These are phyloP conservation scores for Cnemophilus loriae DNA, from an alignment of 2,113 vertebrate genomes.

Conservation along the genomic window DNA sequence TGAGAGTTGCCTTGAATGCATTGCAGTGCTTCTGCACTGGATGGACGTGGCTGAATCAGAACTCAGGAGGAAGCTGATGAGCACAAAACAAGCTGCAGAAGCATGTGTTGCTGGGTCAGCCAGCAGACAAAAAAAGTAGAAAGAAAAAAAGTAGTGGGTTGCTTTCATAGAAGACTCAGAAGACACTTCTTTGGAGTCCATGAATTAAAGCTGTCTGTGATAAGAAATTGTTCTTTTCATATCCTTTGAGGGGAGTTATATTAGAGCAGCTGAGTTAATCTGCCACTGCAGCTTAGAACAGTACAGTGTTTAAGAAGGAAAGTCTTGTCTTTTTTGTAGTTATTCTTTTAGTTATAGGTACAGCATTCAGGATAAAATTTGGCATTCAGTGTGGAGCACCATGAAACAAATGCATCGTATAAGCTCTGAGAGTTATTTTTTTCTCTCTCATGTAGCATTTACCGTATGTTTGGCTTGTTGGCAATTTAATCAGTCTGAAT, in stretches of 20 bases:
- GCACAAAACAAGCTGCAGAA: neutral
- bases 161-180: neutral
- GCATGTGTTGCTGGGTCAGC: neutral
- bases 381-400: neutral
- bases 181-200: neutral
- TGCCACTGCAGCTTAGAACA: neutral
- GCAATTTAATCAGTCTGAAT: constrained; percentile 64
- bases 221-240: neutral
- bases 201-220: neutral
- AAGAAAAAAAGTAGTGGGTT: neutral
- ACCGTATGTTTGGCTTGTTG: constrained; percentile 51
- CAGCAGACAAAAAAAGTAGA: neutral
- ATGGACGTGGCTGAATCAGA: neutral
- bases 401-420: neutral
- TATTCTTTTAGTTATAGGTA: neutral
- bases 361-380: neutral
- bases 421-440: constrained; percentile 21
- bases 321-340: neutral
- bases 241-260: neutral
- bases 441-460: constrained; percentile 48
- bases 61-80: neutral
- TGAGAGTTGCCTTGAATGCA: neutral
- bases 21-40: neutral
- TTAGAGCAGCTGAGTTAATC: neutral
- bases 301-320: neutral